Evolutionary conservation across 2,888 invertebrate genomes (phyloP), one percentile per base, ranked within the genome.

Genomic region (Tenthredo livida): DNA sequence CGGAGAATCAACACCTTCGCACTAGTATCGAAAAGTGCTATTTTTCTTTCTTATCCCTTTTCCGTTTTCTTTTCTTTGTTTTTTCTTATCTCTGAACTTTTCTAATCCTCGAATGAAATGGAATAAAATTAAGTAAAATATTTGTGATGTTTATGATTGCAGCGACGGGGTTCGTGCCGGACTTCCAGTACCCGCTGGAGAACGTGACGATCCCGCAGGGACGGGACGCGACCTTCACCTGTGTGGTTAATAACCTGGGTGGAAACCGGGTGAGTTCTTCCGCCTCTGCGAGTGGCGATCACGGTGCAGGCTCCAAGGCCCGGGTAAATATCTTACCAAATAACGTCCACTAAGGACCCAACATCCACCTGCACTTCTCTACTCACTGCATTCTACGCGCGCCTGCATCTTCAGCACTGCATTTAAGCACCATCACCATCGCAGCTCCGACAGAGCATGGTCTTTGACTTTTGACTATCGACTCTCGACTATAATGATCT

Each of bases 191-290:
- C 90, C 96, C 97, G 73, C 94, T 97, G 95, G 96, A 97, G 95
- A 97, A 97, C 95, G 96, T 97, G 94, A 97, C 97, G 88, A 96
- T 97, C 91, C 95, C 97, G 87, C 97, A 97, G 94, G 97, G 97
- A 87, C 95, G 97, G 90, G 97, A 97, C 94, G 97, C 97, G 90
- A 96, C 96, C 93, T 97, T 97, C 94, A 97, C 97, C 89, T 97
- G 97, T 93, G 96, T 97, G 92, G 97, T 97, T 92, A 97, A 97
- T 95, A 97, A 97, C 95, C 96, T 97, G 93, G 96, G 96, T 91
- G 96, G 96, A 95, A 96, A 94, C 93, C 92, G 93, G 92, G 98
- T 98, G 97, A 97, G 97, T 97, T 97, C 97, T 91, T 93, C 91
- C 89, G 92, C 93, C 90, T 91, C 92, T 91, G 91, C 90, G 91